Base-by-base conservation (phyloP, 1,140 invertebrate species). In the Orius laevigatus region DNA sequence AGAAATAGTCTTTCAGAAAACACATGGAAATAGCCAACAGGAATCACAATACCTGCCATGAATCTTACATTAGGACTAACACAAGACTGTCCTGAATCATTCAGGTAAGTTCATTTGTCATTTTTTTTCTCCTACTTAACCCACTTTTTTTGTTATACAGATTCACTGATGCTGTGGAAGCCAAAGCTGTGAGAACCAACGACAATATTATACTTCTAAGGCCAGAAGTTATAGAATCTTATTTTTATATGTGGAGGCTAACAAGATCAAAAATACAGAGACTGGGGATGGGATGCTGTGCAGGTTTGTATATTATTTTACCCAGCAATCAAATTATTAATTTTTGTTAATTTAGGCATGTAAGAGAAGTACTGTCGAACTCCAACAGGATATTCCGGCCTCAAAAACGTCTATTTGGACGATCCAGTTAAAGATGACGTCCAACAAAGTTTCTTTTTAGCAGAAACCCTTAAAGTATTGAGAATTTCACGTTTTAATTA, bases 241-340 rank as follows among this genome's bases (percentile, higher is more conserved):
- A 96, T 69, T 97, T 97, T 67, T 79, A 94, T 57, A 73, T 98
- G 70, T 98, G 92, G 88, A 72, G 93, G 49, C 66, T 95, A 14
- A 98, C 95, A 16, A 62, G 85, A 98, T 61, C 81, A 80, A 49
- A 95, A 92, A 62, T 98, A 98, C 64, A 71, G 94, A 52, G 90
- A 98, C 51, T 98, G 94, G 94, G 93, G 85, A 2, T 98, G 94
- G 95, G 88, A 96, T 61, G 90, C 86, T 32, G 84, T 88, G 0
- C 74, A 89, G 74, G 81, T 83, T 25, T 25, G 25, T 25, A 4
- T 25, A 25, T 25, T 25, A 4, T 25, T 3, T 25, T 4, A 4
- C 25, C 25, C 25, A 25, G 8, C 25, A 25, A 4, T 25, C n/a
- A n/a, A n/a, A 25, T 25, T 25, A 4, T 25, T 4, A 25, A 25